Evolutionary conservation across 2,797 vertebrate species (phyloP), one percentile per base, ranked within the genome.

Genomic region (Aplochiton taeniatus): DNA sequence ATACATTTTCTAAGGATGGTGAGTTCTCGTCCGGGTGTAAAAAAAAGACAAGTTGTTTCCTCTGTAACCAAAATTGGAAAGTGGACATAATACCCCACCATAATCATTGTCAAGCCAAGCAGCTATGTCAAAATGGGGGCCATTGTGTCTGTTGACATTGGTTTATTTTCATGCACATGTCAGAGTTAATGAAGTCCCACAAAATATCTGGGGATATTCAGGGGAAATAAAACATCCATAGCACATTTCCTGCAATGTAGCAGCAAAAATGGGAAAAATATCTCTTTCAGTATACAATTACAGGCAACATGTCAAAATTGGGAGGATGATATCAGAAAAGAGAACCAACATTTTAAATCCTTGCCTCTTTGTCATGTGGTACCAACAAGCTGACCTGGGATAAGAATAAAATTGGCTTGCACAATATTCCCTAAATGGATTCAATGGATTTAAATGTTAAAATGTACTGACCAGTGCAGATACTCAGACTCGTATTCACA

Each of bases 401-500:
- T 50, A 20, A 66, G 45, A 58, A 66, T 20, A 48, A 18, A 13
- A 13, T 46, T 41, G 18, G 51, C 58, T 44, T 41, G 41, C 50
- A n/a, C 43, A 18, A 11, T 63, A 63, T 73, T 61, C 63, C 63
- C 63, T 66, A 61, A 54, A 69, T 58, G 61, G 64, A 74, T 70
- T 77, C 53, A 69, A 78, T 78, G 70, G 57, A 66, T 74, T 63
- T 74, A 72, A 79, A n/a, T n/a, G n/a, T n/a, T n/a, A n/a, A 81
- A 75, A 59, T 51, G 53, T 51, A 63, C 61, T 66, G 69, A 66
- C 74, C 81, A 66, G 61, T 68, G 58, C 50, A 68, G 65, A 74
- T 77, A 72, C 51, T 78, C 65, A 73, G 75, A 75, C 70, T 53
- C 70, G 69, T 69, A 73, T 80, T 78, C 81, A 79, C 82, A 80